These are phyloP conservation scores for Scaptomyza pallida DNA, from an alignment of 1,140 invertebrate species.

Conservation along the genomic window DNA sequence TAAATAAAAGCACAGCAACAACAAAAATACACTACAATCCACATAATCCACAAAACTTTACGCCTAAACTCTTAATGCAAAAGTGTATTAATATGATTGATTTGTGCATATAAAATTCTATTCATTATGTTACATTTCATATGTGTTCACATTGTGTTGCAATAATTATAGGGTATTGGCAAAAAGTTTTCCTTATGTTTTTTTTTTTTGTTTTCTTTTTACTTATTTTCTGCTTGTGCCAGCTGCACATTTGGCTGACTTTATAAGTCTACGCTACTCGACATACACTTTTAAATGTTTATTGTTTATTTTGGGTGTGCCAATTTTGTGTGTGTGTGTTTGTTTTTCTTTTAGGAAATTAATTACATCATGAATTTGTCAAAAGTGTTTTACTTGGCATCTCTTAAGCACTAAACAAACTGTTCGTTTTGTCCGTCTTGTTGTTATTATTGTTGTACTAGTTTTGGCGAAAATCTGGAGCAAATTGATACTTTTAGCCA, in stretches of 20 bases:
- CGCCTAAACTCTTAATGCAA: no score
- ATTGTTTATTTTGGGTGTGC: constrained; percentile 73
- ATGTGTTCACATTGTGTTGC: background rate
- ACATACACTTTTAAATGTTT: constrained; percentile 50
- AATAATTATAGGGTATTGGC: constrained; percentile 7
- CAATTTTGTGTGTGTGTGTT: constrained; percentile 73
- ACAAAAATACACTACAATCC: constrained; percentile 17
- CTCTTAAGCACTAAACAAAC: constrained; percentile 1
- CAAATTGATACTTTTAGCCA: constrained; percentile 9
- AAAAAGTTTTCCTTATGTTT: background rate
- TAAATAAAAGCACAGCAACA: background rate
- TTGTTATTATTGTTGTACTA: background rate
- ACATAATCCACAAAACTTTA: no score
- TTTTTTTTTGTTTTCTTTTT: background rate
- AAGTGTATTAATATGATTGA: constrained; percentile 1
- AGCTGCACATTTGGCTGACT: constrained; percentile 3
- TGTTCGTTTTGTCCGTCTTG: constrained; percentile 6
- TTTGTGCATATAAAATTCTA: background rate
- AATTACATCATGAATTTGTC: constrained; percentile 78
- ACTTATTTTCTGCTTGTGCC: background rate
- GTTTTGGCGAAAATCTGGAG: constrained; percentile 20
- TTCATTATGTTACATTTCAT: background rate
- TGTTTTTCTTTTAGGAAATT: constrained; percentile 59
- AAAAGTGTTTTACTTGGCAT: constrained; percentile 44
- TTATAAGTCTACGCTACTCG: constrained; percentile 56